Evolutionary conservation across 1,140 invertebrate genomes (phyloP).

Genomic region (Zaprionus inermis): DNA sequence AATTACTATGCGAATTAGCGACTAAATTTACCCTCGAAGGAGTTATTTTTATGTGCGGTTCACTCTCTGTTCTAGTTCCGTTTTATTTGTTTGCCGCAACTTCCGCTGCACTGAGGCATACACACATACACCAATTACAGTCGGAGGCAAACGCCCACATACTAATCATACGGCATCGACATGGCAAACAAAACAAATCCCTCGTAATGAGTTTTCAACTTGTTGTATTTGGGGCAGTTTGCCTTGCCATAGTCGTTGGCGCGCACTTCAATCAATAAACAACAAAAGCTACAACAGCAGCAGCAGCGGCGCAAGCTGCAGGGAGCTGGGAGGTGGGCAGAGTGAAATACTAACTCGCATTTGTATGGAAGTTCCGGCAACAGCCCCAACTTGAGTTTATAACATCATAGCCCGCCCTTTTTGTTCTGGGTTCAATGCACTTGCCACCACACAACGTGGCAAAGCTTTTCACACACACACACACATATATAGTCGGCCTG

Average conservation of each 20-base stretch:
- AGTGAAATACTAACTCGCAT: slow-evolving; percentile 50
- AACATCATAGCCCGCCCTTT: slow-evolving; percentile 35
- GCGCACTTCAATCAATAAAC: slow-evolving; percentile 79
- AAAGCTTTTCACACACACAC: slow-evolving; percentile 61
- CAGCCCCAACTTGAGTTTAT: slow-evolving; percentile 41
- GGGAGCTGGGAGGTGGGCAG: background rate
- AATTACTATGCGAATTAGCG: slow-evolving; percentile 1
- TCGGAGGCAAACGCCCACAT: background rate
- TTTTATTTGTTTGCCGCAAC: slow-evolving; percentile 69
- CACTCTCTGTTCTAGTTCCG: slow-evolving; percentile 39
- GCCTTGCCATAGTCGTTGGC: slow-evolving; percentile 49
- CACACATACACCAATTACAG: slow-evolving; percentile 11
- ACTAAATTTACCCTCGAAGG: slow-evolving; percentile 13
- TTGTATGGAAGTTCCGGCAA: slow-evolving; percentile 69
- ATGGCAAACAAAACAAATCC: slow-evolving; percentile 57
- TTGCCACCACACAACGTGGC: slow-evolving; percentile 58
- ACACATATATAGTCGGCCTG: slow-evolving; percentile 35
- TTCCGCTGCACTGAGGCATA: slow-evolving; percentile 64
- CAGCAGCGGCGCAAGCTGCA: slow-evolving; percentile 1
- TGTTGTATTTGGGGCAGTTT: slow-evolving; percentile 77
- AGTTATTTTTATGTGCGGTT: slow-evolving; percentile 6
- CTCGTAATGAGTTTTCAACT: slow-evolving; percentile 58
- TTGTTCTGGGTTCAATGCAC: slow-evolving; percentile 68
- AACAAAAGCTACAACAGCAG: slow-evolving; percentile 42
- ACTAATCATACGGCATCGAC: slow-evolving; percentile 46